Base-by-base conservation (phyloP, 2,888 invertebrate genomes). In the Andrena chrysosceles region DNA sequence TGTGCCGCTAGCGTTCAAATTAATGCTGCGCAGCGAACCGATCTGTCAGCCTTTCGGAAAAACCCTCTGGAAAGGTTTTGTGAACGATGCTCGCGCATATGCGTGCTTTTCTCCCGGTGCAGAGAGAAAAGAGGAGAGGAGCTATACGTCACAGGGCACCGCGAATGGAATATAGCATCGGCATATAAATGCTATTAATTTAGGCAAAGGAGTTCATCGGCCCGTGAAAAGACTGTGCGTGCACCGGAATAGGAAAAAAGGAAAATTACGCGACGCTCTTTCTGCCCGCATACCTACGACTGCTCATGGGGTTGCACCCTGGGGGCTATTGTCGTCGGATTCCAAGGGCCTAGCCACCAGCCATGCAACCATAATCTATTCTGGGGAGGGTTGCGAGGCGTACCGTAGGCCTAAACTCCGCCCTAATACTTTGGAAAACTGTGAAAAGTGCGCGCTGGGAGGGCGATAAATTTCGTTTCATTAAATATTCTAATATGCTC, bases 131-230 rank as follows among this genome's bases (percentile, higher is more conserved):
- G 26, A 29, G 48, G 31, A 64, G 59, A 80, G 81, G 59, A 74
- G 82, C 88, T 20, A 59, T 48, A 89, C 91, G 90, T 88, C 88
- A 91, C 91, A 90, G 89, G 81, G 79, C 75, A 76, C 69, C 70
- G 60, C 63, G 71, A 60, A 69, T 67, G 48, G 56, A 54, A 42
- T 42, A 67, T 35, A 74, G 83, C 89, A 89, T 90, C 85, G 90
- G 89, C 90, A 90, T 91, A 92, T 89, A 90, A 91, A 91, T 84
- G 90, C 91, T 90, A 92, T 93, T 93, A 93, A 93, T 93, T 93
- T 90, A 81, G 80, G 87, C 89, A 91, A 92, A 92, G 89, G 90
- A 92, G 92, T 92, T 85, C 92, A 91, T 89, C 90, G 90, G 87
- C 85, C 92, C 92, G 92, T 93, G 90, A 93, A 93, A 93, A 93